phyloP scores from a whole-genome alignment of 2,888 invertebrate genomes.

The Chymomyza fuscimana region DNA sequence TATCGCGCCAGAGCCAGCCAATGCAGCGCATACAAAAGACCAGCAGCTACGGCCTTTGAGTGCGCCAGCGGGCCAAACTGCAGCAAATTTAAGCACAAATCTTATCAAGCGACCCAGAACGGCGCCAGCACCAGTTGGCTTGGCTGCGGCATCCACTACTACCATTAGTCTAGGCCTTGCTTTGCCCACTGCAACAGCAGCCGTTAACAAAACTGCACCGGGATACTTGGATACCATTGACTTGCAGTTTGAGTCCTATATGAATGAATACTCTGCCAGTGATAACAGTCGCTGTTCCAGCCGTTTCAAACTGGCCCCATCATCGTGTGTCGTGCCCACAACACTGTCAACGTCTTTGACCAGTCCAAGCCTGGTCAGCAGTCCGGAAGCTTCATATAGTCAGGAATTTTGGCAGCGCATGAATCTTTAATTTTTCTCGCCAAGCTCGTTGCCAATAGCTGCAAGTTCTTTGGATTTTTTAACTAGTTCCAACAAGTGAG shows the following conservation, averaged over 20 bases:
- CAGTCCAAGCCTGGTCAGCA: neutral
- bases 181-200: neutral
- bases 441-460: too few relatives aligned
- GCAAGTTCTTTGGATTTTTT: too few relatives aligned
- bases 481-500: neutral
- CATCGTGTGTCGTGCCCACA: neutral
- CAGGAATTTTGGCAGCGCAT: conserved; percentile 56
- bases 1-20: neutral
- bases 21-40: neutral
- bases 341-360: neutral
- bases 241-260: neutral
- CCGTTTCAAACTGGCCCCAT: neutral
- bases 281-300: neutral
- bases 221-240: neutral
- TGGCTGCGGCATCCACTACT: neutral
- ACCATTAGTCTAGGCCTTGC: too few relatives aligned
- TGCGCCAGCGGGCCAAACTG: conserved; percentile 14
- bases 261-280: neutral
- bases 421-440: conserved; percentile 19
- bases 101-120: neutral
- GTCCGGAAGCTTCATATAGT: conserved; percentile 13
- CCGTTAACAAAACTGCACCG: neutral
- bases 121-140: neutral
- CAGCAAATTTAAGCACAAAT: neutral
- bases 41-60: conserved; percentile 20